These are phyloP conservation scores for Frieseomelitta varia DNA, from an alignment of 1,140 invertebrate species.

Conservation along the genomic window DNA sequence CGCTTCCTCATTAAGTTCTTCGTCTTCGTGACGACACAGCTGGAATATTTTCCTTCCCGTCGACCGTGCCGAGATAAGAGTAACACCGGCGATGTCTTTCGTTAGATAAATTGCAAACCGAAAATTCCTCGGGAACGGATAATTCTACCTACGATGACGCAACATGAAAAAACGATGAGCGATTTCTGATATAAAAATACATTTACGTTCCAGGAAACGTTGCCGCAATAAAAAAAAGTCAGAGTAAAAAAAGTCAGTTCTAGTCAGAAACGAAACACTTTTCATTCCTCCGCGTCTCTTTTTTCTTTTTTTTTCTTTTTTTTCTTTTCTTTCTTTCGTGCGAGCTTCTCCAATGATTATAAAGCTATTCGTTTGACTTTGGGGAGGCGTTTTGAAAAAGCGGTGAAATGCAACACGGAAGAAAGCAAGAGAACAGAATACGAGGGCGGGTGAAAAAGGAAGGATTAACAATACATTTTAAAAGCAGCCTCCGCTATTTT, in stretches of 20 bases:
- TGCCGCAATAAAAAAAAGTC: background rate
- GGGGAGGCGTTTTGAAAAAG: slow-evolving; percentile 17
- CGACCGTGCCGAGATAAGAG: background rate
- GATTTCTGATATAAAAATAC: background rate
- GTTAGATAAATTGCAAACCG: background rate
- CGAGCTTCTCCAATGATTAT: background rate
- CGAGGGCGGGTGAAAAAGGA: background rate
- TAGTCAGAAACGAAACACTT: background rate
- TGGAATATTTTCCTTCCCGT: slow-evolving; percentile 11
- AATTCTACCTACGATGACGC: background rate
- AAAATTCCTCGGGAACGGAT: no score
- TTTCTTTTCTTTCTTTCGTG: background rate
- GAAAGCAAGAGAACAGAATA: background rate
- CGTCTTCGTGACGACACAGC: slow-evolving; percentile 27
- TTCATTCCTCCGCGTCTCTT: background rate
- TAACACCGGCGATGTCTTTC: background rate
- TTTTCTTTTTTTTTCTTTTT: background rate
- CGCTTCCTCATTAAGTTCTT: slow-evolving; percentile 53
- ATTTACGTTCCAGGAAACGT: no score
- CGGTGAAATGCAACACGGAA: background rate
- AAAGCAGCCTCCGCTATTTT: slow-evolving; percentile 30
- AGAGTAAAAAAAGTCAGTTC: no score
- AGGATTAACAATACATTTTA: slow-evolving; percentile 38
- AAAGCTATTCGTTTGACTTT: slow-evolving; percentile 20
- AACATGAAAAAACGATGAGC: background rate